Evolutionary conservation across 2,888 invertebrate species (phyloP).

Genomic region (Heteromyza rotundicornis): DNA sequence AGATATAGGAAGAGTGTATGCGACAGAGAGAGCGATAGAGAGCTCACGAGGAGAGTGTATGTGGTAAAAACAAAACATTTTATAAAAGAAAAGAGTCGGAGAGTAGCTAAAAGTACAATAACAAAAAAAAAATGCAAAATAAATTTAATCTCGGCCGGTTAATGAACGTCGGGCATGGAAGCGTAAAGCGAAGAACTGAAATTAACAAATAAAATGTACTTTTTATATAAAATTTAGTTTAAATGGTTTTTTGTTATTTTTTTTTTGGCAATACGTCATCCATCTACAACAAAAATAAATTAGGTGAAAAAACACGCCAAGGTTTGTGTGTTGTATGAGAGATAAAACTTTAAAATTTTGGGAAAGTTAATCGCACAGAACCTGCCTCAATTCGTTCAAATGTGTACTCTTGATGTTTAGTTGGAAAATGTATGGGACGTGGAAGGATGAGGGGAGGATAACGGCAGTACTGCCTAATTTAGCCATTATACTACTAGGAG

Average conservation of each 20-base stretch:
- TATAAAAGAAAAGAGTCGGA: background rate
- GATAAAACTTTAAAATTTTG: slow-evolving; percentile 21
- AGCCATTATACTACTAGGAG: background rate
- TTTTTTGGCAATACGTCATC: too few relatives aligned
- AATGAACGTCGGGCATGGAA: slow-evolving; percentile 2
- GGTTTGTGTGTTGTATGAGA: too few relatives aligned
- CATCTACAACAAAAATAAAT: too few relatives aligned
- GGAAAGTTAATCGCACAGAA: slow-evolving; percentile 22
- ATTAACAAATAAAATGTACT: too few relatives aligned
- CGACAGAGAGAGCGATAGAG: background rate
- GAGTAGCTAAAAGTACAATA: background rate
- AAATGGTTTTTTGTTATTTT: too few relatives aligned
- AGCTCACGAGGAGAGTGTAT: background rate
- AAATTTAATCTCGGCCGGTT: slow-evolving; percentile 1
- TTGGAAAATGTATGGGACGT: background rate
- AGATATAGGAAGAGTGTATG: too few relatives aligned
- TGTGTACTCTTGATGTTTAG: slow-evolving; percentile 9
- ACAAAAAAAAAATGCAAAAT: background rate
- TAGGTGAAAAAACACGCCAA: too few relatives aligned
- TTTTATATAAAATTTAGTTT: too few relatives aligned
- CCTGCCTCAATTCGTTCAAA: slow-evolving; percentile 33
- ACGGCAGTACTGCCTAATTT: background rate
- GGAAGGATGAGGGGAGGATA: background rate
- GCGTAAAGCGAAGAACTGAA: too few relatives aligned
- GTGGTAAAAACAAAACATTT: too few relatives aligned